phyloP scores from a whole-genome alignment of 2,888 invertebrate genomes.

The Ophion ellenae region DNA sequence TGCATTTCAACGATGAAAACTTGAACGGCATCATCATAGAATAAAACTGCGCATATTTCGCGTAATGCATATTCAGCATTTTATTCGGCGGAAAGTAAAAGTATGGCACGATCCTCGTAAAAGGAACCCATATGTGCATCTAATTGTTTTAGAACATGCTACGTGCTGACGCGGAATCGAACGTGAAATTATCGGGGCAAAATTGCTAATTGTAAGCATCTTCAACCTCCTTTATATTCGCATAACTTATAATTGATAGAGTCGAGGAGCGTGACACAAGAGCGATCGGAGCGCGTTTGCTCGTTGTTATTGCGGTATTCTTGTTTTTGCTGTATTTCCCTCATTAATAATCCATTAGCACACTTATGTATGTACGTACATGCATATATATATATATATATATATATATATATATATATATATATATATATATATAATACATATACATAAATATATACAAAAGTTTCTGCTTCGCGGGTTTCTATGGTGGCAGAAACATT shows the following conservation, averaged over 20 bases:
- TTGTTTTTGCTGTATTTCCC: slow-evolving; percentile 20
- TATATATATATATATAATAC: too few species aligned
- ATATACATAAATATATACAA: not conserved
- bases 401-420: too few species aligned
- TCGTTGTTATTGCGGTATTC: slow-evolving; percentile 32
- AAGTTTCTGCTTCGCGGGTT: slow-evolving; percentile 33
- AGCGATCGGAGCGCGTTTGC: slow-evolving; percentile 17
- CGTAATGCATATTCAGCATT: too few species aligned
- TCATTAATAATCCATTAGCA: slow-evolving; percentile 53
- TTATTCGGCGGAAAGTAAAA: too few species aligned
- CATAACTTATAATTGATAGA: slow-evolving; percentile 55
- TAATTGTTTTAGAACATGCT: not conserved
- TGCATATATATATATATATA: too few species aligned
- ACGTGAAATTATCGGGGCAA: slow-evolving; percentile 5
- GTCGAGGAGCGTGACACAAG: not conserved
- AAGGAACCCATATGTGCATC: not conserved
- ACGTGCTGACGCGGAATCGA: not conserved
- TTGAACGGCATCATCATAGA: too few species aligned
- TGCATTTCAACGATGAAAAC: too few species aligned
- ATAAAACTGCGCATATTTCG: too few species aligned
- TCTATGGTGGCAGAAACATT: slow-evolving; percentile 18
- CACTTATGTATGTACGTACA: not conserved
- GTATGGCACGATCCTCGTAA: too few species aligned
- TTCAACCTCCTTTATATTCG: slow-evolving; percentile 10
- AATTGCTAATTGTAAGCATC: not conserved